Evolutionary conservation across 2,797 vertebrate species (phyloP), one percentile per base, ranked within the genome.

Genomic region (Cheirogaleus major): DNA sequence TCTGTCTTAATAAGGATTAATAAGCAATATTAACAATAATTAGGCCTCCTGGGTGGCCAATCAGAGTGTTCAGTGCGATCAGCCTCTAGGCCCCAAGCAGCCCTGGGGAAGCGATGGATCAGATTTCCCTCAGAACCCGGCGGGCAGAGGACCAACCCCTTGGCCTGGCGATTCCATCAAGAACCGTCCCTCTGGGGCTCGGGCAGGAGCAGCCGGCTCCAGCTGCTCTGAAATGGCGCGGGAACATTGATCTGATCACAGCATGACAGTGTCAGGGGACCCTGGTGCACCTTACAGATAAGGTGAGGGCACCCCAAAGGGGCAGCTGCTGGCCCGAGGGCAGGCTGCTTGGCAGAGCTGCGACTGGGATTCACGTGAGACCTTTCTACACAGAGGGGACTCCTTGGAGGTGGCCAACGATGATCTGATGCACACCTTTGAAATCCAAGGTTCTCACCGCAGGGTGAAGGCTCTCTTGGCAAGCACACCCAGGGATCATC

Each of bases 101-200:
- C 41, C 86, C 32, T 3, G 4, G 70, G 55, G 70, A 52, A 57
- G 27, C 30, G 82, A 67, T 10, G 45, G 18, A 15, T 73, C 9
- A 23, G 45, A n/a, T 32, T 73, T 67, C 55, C 38, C 23, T 73
- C 45, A 73, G 88, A 70, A 30, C 12, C 14, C 1, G 7, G n/a
- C 30, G 20, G n/a, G 59, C 50, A 50, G 50, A 87, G 91, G 90
- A 63, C 27, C 2, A 11, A 61, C 0, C 2, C 59, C 32, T 22
- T 1, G 10, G n/a, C 23, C 55, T 12, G 2, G 27, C 0, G 20
- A 38, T 15, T 12, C 65, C 4, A 1, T 23, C 4, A 1, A 27
- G 30, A 61, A 22, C 7, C 1, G n/a, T 18, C 0, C 0, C 27
- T 3, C 57, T 10, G 32, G 55, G 25, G 59, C 18, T 11, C 1